phyloP scores from a whole-genome alignment of 2,888 invertebrate genomes.

The Eupithecia vulgata region DNA sequence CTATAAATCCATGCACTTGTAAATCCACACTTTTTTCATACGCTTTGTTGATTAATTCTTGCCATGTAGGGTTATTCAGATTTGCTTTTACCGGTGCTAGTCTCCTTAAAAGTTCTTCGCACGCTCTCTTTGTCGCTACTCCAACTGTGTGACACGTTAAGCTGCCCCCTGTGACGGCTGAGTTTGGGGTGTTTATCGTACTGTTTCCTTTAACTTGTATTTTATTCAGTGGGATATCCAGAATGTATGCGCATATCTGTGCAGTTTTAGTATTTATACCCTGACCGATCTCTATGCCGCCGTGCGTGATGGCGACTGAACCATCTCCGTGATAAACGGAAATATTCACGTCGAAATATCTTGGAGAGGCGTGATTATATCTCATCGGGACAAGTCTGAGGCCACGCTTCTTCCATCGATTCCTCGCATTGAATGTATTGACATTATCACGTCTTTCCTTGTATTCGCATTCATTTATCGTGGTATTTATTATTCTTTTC shows the following conservation, averaged over 20 bases:
- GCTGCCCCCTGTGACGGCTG: constrained; percentile 86
- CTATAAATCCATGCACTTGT: constrained; percentile 55
- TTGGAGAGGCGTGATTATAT: constrained; percentile 65
- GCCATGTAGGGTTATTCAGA: constrained; percentile 72
- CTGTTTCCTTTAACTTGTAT: constrained; percentile 86
- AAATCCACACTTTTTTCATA: constrained; percentile 59
- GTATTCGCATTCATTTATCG: constrained; percentile 81
- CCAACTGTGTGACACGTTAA: constrained; percentile 55
- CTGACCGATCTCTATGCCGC: constrained; percentile 72
- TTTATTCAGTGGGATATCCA: constrained; percentile 86
- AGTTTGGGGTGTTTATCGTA: constrained; percentile 85
- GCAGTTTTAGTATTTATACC: constrained; percentile 89
- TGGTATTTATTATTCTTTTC: constrained; percentile 74
- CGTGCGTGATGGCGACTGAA: constrained; percentile 85
- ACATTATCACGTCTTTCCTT: constrained; percentile 74
- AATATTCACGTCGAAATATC: constrained; percentile 41
- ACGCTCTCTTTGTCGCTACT: constrained; percentile 49
- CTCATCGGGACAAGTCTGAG: constrained; percentile 84
- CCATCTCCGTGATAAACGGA: constrained; percentile 78
- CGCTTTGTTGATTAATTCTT: constrained; percentile 76
- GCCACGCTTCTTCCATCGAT: constrained; percentile 89
- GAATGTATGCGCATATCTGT: constrained; percentile 85
- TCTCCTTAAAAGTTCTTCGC: constrained; percentile 44
- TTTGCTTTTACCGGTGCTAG: constrained; percentile 46
- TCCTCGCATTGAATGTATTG: constrained; percentile 82